Evolutionary conservation across 2,888 invertebrate genomes (phyloP).

Genomic region (Lepidocyrtoides sp.): DNA sequence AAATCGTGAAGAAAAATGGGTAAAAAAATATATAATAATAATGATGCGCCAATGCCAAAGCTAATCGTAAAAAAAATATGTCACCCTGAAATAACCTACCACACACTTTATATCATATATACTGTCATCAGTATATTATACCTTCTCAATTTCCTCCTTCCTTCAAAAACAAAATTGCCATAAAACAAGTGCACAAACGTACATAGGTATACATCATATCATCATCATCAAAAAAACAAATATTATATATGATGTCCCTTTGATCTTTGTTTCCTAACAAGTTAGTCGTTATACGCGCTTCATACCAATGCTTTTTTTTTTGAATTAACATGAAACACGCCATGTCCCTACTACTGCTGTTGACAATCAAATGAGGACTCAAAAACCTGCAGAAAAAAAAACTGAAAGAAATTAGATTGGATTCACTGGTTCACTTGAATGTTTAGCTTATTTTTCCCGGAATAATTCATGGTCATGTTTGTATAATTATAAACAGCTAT

Average conservation of each 20-base stretch:
- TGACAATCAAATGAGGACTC: slow-evolving; percentile 62
- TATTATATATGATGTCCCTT: background rate
- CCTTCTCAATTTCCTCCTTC: background rate
- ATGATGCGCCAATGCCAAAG: slow-evolving; percentile 11
- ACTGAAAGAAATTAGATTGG: background rate
- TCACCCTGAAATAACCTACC: background rate
- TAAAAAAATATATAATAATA: background rate
- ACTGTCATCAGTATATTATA: background rate
- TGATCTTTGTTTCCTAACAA: background rate
- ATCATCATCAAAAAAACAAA: background rate
- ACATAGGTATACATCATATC: no score
- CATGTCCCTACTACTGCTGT: slow-evolving; percentile 37
- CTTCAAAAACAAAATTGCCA: background rate
- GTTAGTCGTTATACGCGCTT: background rate
- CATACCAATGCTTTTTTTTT: background rate
- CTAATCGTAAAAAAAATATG: background rate
- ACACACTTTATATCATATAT: background rate
- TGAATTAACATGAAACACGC: background rate
- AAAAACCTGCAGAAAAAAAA: background rate
- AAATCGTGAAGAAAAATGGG: slow-evolving; percentile 11
- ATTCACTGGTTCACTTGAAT: slow-evolving; percentile 42
- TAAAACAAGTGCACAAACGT: background rate
- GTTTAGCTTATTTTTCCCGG: background rate
- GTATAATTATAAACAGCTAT: background rate
- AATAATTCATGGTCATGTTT: background rate